phyloP scores from a whole-genome alignment of 2,888 invertebrate species.

The Drosophila colorata region DNA sequence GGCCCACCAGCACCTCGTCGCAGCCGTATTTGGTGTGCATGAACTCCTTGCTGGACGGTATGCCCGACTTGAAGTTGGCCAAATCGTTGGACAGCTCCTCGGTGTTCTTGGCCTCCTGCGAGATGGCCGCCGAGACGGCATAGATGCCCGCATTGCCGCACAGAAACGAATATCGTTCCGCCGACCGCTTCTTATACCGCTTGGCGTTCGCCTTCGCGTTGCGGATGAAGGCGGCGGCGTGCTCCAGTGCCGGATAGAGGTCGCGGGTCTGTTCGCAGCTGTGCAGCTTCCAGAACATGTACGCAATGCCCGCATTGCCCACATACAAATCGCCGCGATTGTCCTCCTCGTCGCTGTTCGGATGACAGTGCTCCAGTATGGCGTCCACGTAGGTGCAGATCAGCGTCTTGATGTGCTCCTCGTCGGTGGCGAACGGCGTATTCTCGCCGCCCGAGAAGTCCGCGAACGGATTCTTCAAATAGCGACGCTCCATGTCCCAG shows the following conservation, averaged over 20 bases:
- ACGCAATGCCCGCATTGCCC: constrained; percentile 88
- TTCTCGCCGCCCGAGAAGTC: constrained; percentile 78
- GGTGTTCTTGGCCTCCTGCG: constrained; percentile 85
- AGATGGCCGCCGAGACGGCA: constrained; percentile 89
- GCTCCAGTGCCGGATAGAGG: constrained; percentile 87
- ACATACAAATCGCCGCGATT: constrained; percentile 84
- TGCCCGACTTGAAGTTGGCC: constrained; percentile 83
- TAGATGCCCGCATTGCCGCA: constrained; percentile 93
- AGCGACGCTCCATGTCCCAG: constrained; percentile 81
- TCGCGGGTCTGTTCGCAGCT: constrained; percentile 86
- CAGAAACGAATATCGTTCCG: constrained; percentile 90
- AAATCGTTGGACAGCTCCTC: constrained; percentile 84
- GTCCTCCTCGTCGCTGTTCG: constrained; percentile 80
- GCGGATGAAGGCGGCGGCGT: constrained; percentile 88
- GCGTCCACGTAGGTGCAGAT: constrained; percentile 84
- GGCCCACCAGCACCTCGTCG: constrained; percentile 94
- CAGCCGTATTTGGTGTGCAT: constrained; percentile 89
- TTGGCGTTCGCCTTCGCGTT: constrained; percentile 87
- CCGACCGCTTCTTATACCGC: constrained; percentile 85
- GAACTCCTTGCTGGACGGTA: constrained; percentile 86
- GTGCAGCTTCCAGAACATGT: constrained; percentile 90
- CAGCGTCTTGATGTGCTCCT: constrained; percentile 82
- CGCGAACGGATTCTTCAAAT: constrained; percentile 83
- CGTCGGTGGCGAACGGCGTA: constrained; percentile 75
- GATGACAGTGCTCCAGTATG: constrained; percentile 83